phyloP scores from a whole-genome alignment of 2,797 vertebrate genomes.

The Dromococcyx pavoninus region DNA sequence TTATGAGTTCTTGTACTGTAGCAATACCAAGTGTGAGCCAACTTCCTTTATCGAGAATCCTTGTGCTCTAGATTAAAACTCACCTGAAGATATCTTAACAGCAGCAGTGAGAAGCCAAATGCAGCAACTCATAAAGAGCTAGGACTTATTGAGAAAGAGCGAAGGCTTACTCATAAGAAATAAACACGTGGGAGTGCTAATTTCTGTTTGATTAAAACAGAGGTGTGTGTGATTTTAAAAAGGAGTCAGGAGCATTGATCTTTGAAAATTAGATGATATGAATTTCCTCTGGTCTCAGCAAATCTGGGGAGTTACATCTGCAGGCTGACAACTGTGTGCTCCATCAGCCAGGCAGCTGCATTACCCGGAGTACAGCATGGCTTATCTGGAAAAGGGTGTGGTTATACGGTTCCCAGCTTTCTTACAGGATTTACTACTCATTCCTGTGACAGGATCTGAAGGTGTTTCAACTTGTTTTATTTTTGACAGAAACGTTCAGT shows the following conservation, averaged over 20 bases:
- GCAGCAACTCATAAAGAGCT: conserved; percentile 17
- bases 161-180: not conserved
- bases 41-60: not conserved
- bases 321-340: not conserved
- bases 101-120: not conserved
- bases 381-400: not conserved
- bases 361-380: not conserved
- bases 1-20: not conserved
- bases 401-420: not conserved
- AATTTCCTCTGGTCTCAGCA: not conserved
- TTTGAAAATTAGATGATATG: not conserved
- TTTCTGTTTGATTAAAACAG: conserved; percentile 28
- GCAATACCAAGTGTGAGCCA: not conserved
- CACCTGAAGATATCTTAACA: not conserved
- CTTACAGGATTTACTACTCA: not conserved
- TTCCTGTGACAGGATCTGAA: not conserved
- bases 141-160: not conserved
- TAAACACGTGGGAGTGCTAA: not conserved
- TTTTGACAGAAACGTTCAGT: not conserved
- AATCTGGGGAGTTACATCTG: not conserved
- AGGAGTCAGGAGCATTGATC: not conserved
- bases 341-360: not conserved
- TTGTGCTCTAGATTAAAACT: not conserved
- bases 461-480: not conserved
- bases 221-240: not conserved